Base-by-base conservation (phyloP, 2,888 invertebrate genomes). In the Rugalucina vietnamica region DNA sequence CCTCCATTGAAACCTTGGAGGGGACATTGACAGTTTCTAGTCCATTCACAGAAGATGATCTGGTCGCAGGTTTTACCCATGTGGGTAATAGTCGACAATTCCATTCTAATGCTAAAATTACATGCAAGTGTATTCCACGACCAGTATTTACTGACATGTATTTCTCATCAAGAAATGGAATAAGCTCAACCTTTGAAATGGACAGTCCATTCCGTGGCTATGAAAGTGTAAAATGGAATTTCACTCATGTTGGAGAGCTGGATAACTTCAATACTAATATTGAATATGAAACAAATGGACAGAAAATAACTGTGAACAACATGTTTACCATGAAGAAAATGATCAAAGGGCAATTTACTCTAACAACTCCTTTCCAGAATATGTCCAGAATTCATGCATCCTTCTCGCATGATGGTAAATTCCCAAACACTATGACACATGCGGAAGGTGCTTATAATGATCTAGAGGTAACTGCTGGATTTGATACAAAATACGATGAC, bases 251-350 rank as follows among this genome's bases (percentile, higher is more conserved):
- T 70, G 89, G 89, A 27, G 76, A 78, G n/a, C 50, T 84, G 57
- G 80, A 84, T 37, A 81, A 88, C 32, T 89, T 90, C 77, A 74
- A 86, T 14, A 89, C 89, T 3, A 71, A 75, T 27, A 27, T 75
- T 24, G 86, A 88, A 54, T 91, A 91, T 88, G 88, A 86, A 39
- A 90, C 91, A 3, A 88, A 88, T 76, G 87, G 84, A 37, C 81
- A 89, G 27, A 88, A 87, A 49, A 82, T 91, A 24, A 81, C 81
- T 4, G 36, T 88, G 36, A 87, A 88, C 70, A 86, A 84, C 69
- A 72, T 84, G 24, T 85, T 89, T 37, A 80, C 82, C n/a, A 74
- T 89, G n/a, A 70, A 82, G n/a, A 72, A 79, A 34, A 60, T 69
- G 37, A 65, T 86, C 29, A 54, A 84, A 24, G 84, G 84, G 49